Conservation (phyloP, 2,113 vertebrate species). For the Ochotona curzoniae region DNA sequence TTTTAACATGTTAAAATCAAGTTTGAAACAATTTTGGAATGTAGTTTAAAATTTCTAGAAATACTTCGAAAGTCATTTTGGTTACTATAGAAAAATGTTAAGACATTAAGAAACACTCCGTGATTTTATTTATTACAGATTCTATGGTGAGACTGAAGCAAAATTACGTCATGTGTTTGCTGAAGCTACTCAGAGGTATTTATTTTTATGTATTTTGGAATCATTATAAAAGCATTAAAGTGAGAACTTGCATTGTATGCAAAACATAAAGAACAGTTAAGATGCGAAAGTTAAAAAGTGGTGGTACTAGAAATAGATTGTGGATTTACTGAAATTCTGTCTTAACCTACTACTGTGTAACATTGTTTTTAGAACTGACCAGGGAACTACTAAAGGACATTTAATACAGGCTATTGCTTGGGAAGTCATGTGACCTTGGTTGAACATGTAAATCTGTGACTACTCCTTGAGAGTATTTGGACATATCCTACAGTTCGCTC, state of each 20-base stretch:
- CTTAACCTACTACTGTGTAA: conserved; percentile 12
- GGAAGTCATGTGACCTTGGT: background rate
- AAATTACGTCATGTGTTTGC: conserved; percentile 94
- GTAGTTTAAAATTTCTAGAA: conserved; percentile 52
- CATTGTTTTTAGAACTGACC: conserved; percentile 7
- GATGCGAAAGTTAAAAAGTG: background rate
- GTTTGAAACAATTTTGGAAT: conserved; percentile 42
- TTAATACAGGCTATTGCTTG: background rate
- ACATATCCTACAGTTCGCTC: background rate
- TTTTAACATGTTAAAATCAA: conserved; percentile 19
- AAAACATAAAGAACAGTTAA: background rate
- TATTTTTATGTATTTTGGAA: conserved; percentile 55
- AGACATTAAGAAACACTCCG: background rate
- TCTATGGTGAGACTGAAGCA: conserved; percentile 97
- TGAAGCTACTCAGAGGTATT: conserved; percentile 93
- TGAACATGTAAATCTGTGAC: background rate
- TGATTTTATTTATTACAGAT: conserved; percentile 86
- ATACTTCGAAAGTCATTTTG: conserved; percentile 26
- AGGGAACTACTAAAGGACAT: conserved; percentile 16
- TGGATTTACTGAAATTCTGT: background rate
- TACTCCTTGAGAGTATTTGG: background rate
- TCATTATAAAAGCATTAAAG: background rate
- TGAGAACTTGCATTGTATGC: background rate
- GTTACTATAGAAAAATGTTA: background rate
- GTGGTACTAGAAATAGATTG: background rate